Conservation (phyloP, 2,888 invertebrate genomes). For the Anticlea derivata region DNA sequence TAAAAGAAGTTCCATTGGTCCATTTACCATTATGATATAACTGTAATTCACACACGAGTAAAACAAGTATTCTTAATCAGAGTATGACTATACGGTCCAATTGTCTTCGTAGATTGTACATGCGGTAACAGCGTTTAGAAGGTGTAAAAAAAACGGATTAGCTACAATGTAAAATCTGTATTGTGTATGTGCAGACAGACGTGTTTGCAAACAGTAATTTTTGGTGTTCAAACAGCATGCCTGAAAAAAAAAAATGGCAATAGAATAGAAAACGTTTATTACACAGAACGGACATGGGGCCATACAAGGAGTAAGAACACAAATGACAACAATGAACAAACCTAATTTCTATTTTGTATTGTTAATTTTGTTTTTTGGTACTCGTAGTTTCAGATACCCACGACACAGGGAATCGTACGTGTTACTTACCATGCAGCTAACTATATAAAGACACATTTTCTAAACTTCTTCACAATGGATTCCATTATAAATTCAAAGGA, state of each 20-base stretch:
- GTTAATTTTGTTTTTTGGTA: too few species aligned
- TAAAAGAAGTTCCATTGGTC: constrained; percentile 12
- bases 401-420: too few species aligned
- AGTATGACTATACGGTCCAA: constrained; percentile 24
- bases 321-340: too few species aligned
- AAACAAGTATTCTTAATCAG: constrained; percentile 16
- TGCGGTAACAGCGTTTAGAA: constrained; percentile 21
- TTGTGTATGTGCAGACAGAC: neutral
- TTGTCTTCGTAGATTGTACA: constrained; percentile 14
- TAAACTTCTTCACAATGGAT: constrained; percentile 10
- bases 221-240: neutral
- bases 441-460: constrained; percentile 6
- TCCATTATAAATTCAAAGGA: constrained; percentile 20
- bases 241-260: too few species aligned
- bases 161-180: constrained; percentile 6
- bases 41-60: constrained; percentile 1
- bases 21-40: constrained; percentile 15
- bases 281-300: too few species aligned
- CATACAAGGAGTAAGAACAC: too few species aligned
- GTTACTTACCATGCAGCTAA: neutral
- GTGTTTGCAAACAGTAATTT: constrained; percentile 6
- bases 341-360: too few species aligned
- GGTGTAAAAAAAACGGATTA: constrained; percentile 16
- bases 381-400: too few species aligned
- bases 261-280: too few species aligned